These are phyloP conservation scores for Tipula lateralis DNA, from an alignment of 2,888 invertebrate species.

Conservation along the genomic window DNA sequence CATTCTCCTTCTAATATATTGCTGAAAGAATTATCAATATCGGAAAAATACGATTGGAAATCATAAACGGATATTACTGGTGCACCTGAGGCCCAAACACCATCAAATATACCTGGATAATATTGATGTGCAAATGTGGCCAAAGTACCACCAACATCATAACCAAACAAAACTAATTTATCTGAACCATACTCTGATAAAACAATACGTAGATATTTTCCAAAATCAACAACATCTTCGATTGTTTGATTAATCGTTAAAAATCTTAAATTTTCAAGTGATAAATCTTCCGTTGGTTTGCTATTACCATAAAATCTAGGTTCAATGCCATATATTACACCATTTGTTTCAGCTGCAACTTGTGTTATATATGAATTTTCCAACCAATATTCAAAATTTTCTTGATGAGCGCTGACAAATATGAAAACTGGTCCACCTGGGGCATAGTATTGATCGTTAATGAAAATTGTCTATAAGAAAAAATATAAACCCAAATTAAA, in stretches of 20 bases:
- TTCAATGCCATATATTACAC: conserved; percentile 28
- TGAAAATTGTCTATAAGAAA: background rate
- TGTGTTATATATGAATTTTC: conserved; percentile 29
- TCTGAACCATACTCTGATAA: background rate
- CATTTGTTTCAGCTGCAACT: conserved; percentile 30
- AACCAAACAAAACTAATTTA: conserved; percentile 32
- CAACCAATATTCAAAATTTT: background rate
- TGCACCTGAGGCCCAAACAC: conserved; percentile 33
- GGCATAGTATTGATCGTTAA: background rate
- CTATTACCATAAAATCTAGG: conserved; percentile 32
- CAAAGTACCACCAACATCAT: conserved; percentile 30
- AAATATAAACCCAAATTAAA: background rate
- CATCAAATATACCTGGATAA: conserved; percentile 32
- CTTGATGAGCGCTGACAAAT: background rate
- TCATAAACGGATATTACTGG: background rate
- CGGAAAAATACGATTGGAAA: background rate
- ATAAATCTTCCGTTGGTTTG: conserved; percentile 31
- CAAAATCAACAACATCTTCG: conserved; percentile 31
- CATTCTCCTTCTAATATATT: background rate
- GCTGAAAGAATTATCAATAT: background rate
- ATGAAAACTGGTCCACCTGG: background rate
- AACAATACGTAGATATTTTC: background rate
- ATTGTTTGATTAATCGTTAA: conserved; percentile 32
- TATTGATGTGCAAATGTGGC: conserved; percentile 32
- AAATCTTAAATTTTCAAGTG: conserved; percentile 31